These are phyloP conservation scores for Brenthis hecate DNA, from an alignment of 2,888 invertebrate species.

Conservation along the genomic window DNA sequence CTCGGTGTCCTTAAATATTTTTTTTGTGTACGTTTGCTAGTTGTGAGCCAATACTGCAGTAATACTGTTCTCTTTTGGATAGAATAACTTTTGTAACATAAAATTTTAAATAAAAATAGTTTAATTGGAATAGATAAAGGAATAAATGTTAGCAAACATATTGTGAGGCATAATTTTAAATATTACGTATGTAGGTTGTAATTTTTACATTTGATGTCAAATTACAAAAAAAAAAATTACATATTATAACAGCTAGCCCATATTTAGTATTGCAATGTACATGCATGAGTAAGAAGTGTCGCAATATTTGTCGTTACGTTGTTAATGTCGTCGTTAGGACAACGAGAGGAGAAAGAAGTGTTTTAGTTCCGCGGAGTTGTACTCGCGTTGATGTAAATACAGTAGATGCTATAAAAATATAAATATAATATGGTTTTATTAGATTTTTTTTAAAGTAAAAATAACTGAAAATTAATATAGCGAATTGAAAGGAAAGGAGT, in stretches of 20 bases:
- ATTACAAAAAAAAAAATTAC: background rate
- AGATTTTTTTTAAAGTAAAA: background rate
- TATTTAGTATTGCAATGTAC: conserved; percentile 13
- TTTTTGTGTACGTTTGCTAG: too few relatives aligned
- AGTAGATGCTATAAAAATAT: conserved; percentile 41
- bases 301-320: conserved; percentile 65
- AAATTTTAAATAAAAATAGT: too few relatives aligned
- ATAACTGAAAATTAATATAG: background rate
- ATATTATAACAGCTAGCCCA: background rate
- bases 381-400: conserved; percentile 47
- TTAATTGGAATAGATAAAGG: too few relatives aligned
- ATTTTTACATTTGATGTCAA: background rate
- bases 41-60: too few relatives aligned
- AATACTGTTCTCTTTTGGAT: too few relatives aligned
- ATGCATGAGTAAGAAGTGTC: conserved; percentile 36
- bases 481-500: too few relatives aligned
- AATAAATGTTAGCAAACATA: too few relatives aligned
- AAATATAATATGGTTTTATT: background rate
- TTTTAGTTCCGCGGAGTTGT: conserved; percentile 60
- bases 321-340: conserved; percentile 55
- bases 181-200: background rate
- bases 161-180: too few relatives aligned
- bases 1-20: too few relatives aligned
- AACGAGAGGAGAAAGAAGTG: conserved; percentile 59
- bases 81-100: too few relatives aligned